Percentiles rank a stretch among this genome's conserved stretches.
These are phyloP conservation scores for Autographa pulchrina DNA, from an alignment of 2,888 invertebrate genomes.

Conservation along the genomic window DNA sequence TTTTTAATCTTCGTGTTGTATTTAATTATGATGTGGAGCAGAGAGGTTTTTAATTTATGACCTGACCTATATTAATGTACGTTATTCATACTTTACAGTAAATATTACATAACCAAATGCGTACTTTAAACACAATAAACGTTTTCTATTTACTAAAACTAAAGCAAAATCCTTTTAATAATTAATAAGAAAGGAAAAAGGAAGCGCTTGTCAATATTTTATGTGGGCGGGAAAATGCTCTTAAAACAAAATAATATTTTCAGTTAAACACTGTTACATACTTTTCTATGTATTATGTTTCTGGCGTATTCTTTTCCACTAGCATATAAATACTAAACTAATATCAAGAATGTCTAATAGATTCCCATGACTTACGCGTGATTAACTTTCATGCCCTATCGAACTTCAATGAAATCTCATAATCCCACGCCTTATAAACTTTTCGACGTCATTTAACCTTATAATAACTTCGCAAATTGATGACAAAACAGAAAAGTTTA, in stretches of 20 bases:
- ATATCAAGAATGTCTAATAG: background rate
- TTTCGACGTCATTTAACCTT: conserved; percentile 17
- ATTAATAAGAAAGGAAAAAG: background rate
- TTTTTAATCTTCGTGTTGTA: conserved; percentile 1
- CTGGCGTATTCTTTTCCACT: background rate
- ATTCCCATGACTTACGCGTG: conserved; percentile 3
- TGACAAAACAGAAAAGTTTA: conserved; percentile 47
- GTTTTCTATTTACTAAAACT: no score
- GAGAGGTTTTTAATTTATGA: background rate
- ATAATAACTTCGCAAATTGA: conserved; percentile 26
- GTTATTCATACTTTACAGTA: no score
- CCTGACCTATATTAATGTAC: background rate
- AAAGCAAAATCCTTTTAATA: background rate
- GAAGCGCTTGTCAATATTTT: background rate
- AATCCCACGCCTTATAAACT: conserved; percentile 21
- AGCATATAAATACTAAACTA: background rate
- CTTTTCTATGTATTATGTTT: background rate
- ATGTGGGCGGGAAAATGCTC: background rate
- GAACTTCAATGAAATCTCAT: conserved; percentile 15
- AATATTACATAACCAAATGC: no score
- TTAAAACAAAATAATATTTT: no score
- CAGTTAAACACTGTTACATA: background rate
- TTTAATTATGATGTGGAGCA: background rate
- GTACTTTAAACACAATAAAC: no score
- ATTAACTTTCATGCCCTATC: conserved; percentile 5